These are phyloP conservation scores for Eumaeus atala DNA, from an alignment of 1,140 invertebrate genomes.

Conservation along the genomic window DNA sequence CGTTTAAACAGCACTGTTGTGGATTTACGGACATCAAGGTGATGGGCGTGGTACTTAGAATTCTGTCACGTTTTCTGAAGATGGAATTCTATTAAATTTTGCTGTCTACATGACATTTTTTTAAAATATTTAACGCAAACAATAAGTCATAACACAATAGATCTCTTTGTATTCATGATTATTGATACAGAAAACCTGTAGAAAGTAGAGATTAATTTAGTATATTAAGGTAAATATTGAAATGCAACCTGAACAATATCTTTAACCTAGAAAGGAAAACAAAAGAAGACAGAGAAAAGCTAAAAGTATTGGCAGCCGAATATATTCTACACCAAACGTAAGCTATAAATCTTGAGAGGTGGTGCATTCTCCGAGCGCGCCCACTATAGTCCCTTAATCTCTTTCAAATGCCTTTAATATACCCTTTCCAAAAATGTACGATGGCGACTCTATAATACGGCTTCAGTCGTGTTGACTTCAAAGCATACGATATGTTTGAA, in stretches of 20 bases:
- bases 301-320: slow-evolving; percentile 9
- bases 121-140: no score
- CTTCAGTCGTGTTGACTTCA: neutral
- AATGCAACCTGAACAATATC: neutral
- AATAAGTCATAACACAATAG: no score
- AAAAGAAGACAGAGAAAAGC: neutral
- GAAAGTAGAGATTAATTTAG: no score
- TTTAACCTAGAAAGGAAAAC: neutral
- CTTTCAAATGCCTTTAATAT: slow-evolving; percentile 5
- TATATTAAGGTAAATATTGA: neutral
- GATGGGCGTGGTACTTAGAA: no score
- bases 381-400: neutral
- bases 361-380: slow-evolving; percentile 3
- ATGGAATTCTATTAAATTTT: no score
- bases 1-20: no score
- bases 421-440: neutral
- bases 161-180: no score
- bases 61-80: no score
- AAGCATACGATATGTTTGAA: neutral
- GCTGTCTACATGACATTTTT: no score
- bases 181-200: no score
- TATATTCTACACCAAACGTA: neutral
- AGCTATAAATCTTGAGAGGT: slow-evolving; percentile 1
- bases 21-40: no score
- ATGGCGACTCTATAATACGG: neutral